Evolutionary conservation across 1,140 invertebrate species (phyloP).

Genomic region (Bombus waltoni): DNA sequence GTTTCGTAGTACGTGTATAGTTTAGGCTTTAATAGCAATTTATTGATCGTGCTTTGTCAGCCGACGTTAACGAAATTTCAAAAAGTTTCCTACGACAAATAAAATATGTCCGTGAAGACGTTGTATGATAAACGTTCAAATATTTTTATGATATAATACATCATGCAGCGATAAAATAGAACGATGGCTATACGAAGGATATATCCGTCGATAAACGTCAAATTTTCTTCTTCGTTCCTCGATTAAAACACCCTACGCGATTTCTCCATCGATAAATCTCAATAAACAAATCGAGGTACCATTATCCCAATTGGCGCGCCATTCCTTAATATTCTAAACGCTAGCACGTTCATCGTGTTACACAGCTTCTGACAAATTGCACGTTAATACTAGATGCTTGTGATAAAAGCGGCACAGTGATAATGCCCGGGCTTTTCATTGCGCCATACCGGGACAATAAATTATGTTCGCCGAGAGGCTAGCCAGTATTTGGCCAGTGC

Average conservation of each 20-base stretch:
- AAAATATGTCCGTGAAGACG: too few relatives aligned
- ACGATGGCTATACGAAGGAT: neutral
- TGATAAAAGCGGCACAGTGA: constrained; percentile 45
- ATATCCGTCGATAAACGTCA: neutral
- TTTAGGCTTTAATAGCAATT: too few relatives aligned
- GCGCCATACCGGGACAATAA: constrained; percentile 35
- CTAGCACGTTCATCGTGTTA: constrained; percentile 27
- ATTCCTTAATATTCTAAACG: constrained; percentile 10
- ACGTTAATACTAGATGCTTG: constrained; percentile 14
- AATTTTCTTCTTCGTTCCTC: neutral
- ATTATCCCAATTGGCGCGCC: neutral
- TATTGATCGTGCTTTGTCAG: too few relatives aligned
- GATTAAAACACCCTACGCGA: neutral
- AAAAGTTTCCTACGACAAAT: too few relatives aligned
- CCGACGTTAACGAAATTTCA: too few relatives aligned
- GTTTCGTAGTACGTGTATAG: too few relatives aligned
- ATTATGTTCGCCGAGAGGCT: constrained; percentile 43
- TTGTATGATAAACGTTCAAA: neutral
- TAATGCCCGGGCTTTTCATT: constrained; percentile 52
- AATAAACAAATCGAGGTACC: neutral
- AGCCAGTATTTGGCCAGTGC: constrained; percentile 39
- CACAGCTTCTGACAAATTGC: constrained; percentile 41
- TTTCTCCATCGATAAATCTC: neutral
- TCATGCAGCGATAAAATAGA: neutral
- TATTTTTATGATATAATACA: neutral